A percentile compares a stretch with the other conserved stretches of the same genome.
phyloP scores from a whole-genome alignment of 2,113 vertebrate genomes.

The Arothron firmamentum region DNA sequence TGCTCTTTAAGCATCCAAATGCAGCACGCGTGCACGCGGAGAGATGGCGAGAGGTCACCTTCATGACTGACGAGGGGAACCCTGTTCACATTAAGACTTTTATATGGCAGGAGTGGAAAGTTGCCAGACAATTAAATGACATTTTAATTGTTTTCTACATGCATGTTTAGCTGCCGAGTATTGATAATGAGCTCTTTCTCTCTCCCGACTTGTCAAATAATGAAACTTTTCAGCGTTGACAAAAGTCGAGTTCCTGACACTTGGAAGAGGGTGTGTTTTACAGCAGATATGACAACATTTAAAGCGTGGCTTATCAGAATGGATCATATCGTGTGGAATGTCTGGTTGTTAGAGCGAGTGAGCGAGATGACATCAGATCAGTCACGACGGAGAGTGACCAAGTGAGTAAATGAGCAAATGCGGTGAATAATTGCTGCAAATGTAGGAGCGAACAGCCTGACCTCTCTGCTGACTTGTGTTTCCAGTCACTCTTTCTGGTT shows the following conservation, averaged over 20 bases:
- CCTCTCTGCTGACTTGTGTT: constrained; percentile 78
- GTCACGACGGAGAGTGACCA: constrained; percentile 34
- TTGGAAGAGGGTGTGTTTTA: too few species aligned
- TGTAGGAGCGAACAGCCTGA: constrained; percentile 68
- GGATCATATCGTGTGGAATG: too few species aligned
- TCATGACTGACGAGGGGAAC: constrained; percentile 7
- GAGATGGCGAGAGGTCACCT: constrained; percentile 15
- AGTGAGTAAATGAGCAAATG: constrained; percentile 48
- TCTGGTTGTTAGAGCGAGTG: too few species aligned
- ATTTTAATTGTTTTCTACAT: too few species aligned
- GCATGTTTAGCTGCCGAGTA: too few species aligned
- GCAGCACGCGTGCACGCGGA: constrained; percentile 21
- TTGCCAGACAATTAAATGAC: too few species aligned
- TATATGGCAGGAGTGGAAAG: background rate
- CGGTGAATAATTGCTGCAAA: constrained; percentile 55
- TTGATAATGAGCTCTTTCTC: too few species aligned
- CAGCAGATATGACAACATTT: too few species aligned
- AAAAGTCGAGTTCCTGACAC: too few species aligned
- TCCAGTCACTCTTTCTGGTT: constrained; percentile 77
- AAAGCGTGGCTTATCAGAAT: too few species aligned
- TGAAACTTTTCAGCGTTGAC: too few species aligned
- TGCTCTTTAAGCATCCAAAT: constrained; percentile 48
- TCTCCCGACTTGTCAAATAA: too few species aligned
- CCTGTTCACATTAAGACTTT: background rate
- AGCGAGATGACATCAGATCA: background rate